Conservation (phyloP, 2,113 vertebrate genomes). For the Phalacrocorax carbo region DNA sequence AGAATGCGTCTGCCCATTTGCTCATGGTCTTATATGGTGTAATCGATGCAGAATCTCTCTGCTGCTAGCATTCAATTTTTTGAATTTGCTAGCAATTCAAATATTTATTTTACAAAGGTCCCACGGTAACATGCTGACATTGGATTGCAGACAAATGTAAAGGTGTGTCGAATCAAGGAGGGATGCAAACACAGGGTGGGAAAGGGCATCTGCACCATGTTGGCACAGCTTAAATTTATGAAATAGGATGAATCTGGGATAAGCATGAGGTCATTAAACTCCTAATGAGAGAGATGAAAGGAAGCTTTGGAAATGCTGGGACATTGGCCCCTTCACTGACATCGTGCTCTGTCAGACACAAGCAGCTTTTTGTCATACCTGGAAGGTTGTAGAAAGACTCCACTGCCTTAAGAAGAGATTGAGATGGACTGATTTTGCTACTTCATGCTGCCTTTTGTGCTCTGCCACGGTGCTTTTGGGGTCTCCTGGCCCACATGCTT, state of each 20-base stretch:
- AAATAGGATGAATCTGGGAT: background rate
- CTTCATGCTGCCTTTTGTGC: fast-evolving
- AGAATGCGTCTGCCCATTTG: background rate
- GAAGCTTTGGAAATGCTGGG: background rate
- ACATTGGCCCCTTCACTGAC: background rate
- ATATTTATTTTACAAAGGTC: background rate
- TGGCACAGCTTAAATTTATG: background rate
- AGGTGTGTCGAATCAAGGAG: background rate
- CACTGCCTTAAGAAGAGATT: background rate
- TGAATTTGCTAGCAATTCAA: too few relatives aligned
- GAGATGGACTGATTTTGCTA: background rate
- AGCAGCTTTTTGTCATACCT: background rate
- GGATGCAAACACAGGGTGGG: background rate
- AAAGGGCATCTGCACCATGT: background rate
- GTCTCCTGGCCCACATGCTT: background rate
- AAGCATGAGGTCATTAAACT: background rate
- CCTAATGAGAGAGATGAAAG: background rate
- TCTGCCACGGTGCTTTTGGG: background rate
- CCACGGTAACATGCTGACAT: background rate
- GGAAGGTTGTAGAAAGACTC: background rate
- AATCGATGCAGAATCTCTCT: background rate
- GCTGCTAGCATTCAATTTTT: too few relatives aligned
- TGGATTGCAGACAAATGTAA: background rate
- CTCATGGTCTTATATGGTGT: fast-evolving
- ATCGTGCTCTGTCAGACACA: background rate